Evolutionary conservation across 2,797 vertebrate genomes (phyloP).

Genomic region (Dicrostonyx torquatus): DNA sequence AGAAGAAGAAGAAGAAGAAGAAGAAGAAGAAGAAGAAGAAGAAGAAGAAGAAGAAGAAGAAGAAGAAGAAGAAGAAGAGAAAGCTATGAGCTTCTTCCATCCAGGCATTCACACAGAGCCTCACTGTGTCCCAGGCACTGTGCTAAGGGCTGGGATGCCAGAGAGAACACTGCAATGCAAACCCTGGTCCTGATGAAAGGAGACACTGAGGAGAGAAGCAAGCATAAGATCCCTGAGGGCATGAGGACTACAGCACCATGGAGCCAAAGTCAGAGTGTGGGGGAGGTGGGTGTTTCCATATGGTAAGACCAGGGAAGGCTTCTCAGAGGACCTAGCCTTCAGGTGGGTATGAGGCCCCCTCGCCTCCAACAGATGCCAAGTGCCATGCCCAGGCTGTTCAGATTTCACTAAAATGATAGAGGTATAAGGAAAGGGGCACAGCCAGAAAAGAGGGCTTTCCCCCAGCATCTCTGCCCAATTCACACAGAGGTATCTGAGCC

Average conservation of each 20-base stretch:
- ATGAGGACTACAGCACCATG: no score
- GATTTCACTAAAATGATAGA: background rate
- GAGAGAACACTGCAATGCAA: background rate
- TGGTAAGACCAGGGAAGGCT: background rate
- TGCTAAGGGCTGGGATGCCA: background rate
- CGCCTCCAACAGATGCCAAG: background rate
- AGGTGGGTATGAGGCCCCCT: background rate
- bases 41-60: no score
- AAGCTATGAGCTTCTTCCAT: background rate
- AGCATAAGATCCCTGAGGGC: background rate
- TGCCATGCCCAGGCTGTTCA: background rate
- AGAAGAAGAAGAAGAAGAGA: background rate
- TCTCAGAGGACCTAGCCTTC: background rate
- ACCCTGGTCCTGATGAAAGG: background rate
- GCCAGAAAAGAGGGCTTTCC: no score
- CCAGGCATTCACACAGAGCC: no score
- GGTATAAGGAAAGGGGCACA: background rate
- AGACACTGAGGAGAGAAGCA: background rate
- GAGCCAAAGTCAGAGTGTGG: background rate
- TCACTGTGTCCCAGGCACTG: fast-evolving
- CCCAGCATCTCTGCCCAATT: background rate
- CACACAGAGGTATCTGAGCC: background rate
- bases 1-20: no score
- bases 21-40: no score
- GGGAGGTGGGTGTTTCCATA: background rate